Evolutionary conservation across 2,797 vertebrate species (phyloP).

Genomic region (Microctenopoma lineatum): DNA sequence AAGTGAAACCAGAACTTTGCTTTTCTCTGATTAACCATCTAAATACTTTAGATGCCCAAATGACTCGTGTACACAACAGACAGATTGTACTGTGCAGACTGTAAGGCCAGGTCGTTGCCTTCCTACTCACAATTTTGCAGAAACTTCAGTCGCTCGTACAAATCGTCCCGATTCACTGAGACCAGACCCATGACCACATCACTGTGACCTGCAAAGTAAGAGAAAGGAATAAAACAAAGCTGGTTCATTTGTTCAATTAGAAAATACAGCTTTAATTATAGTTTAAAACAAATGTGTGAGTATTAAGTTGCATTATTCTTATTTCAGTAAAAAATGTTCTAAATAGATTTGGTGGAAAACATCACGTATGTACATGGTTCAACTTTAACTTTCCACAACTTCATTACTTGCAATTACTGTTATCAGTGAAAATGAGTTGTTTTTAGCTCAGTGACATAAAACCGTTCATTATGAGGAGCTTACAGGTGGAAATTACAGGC

Average conservation of each 20-base stretch:
- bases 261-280: too few relatives aligned
- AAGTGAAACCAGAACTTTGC: neutral
- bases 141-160: conserved; percentile 88
- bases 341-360: too few relatives aligned
- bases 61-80: neutral
- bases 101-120: neutral
- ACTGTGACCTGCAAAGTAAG: conserved; percentile 87
- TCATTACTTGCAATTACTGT: too few relatives aligned
- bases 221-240: neutral
- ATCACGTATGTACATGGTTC: too few relatives aligned
- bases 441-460: neutral
- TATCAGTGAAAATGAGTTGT: neutral
- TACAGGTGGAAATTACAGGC: neutral
- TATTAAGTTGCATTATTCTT: too few relatives aligned
- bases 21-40: neutral
- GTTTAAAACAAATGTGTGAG: too few relatives aligned
- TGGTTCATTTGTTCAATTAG: too few relatives aligned
- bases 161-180: conserved; percentile 84
- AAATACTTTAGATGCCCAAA: neutral
- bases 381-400: too few relatives aligned
- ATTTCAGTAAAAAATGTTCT: too few relatives aligned
- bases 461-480: neutral
- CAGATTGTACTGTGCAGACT: neutral
- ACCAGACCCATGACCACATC: conserved; percentile 95
- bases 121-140: conserved; percentile 89